phyloP scores from a whole-genome alignment of 2,888 invertebrate species.

The Caenorhabditis panamensis region DNA sequence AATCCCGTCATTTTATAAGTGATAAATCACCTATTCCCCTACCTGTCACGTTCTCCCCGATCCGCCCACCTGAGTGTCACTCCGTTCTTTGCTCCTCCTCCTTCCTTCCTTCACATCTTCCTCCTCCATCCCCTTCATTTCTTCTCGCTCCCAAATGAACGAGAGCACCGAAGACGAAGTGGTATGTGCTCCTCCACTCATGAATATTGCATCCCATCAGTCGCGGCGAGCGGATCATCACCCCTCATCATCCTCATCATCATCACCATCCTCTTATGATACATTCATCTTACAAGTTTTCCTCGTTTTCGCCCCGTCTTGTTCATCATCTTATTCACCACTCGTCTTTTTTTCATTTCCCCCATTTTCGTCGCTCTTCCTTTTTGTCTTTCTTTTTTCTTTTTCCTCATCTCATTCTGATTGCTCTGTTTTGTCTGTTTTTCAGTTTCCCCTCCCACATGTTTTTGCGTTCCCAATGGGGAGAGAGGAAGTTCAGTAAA shows the following conservation, averaged over 20 bases:
- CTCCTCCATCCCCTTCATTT: slow-evolving; percentile 2
- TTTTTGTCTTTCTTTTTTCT: background rate
- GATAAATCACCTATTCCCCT: too few relatives aligned
- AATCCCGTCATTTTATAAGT: too few relatives aligned
- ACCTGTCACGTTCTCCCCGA: too few relatives aligned
- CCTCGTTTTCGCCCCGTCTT: background rate
- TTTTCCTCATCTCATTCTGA: slow-evolving; percentile 1
- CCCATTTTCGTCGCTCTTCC: background rate
- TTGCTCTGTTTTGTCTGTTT: background rate
- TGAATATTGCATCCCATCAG: slow-evolving; percentile 49
- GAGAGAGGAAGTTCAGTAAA: background rate
- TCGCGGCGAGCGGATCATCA: slow-evolving; percentile 35
- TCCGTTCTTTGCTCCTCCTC: slow-evolving; percentile 4
- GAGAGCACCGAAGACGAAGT: slow-evolving; percentile 24
- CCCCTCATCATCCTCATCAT: slow-evolving; percentile 33
- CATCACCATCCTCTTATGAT: background rate
- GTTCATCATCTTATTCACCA: too few relatives aligned
- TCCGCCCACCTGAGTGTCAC: slow-evolving; percentile 38
- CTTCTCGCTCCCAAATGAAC: slow-evolving; percentile 25
- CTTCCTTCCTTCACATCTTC: background rate
- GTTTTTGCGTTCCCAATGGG: slow-evolving; percentile 18
- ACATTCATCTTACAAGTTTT: background rate
- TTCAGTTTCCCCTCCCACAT: background rate
- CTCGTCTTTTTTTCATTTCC: background rate
- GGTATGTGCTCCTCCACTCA: slow-evolving; percentile 36